phyloP scores from a whole-genome alignment of 1,140 invertebrate genomes.

The Phthorimaea operculella region DNA sequence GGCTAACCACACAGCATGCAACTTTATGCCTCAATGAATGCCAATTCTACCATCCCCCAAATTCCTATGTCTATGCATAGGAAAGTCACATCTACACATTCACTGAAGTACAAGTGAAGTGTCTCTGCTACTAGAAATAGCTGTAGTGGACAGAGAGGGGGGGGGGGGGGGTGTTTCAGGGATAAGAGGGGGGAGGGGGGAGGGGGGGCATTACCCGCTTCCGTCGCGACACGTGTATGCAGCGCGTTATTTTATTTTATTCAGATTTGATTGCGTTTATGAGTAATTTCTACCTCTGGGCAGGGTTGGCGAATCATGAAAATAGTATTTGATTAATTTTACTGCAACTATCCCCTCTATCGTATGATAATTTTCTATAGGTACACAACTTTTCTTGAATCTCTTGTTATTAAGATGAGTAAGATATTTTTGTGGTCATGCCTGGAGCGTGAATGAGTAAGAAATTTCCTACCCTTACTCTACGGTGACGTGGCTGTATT shows the following conservation, averaged over 20 bases:
- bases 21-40: too few species aligned
- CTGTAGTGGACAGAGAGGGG: constrained; percentile 17
- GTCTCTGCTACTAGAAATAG: constrained; percentile 57
- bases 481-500: background rate
- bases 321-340: too few species aligned
- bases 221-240: constrained; percentile 45
- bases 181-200: constrained; percentile 13
- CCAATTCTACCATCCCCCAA: constrained; percentile 9
- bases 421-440: too few species aligned
- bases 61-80: constrained; percentile 22
- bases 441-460: too few species aligned
- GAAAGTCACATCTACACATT: constrained; percentile 23
- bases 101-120: constrained; percentile 46
- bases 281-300: background rate
- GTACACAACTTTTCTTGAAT: too few species aligned
- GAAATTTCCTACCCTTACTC: too few species aligned
- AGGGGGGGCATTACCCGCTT: constrained; percentile 33
- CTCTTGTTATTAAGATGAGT: too few species aligned
- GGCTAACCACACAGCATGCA: too few species aligned
- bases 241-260: constrained; percentile 32
- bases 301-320: background rate
- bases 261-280: background rate
- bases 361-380: too few species aligned
- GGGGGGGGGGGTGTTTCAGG: constrained; percentile 12
- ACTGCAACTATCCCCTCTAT: too few species aligned